Base-by-base conservation (phyloP, 2,888 invertebrate genomes). In the Endomychus coccineus region DNA sequence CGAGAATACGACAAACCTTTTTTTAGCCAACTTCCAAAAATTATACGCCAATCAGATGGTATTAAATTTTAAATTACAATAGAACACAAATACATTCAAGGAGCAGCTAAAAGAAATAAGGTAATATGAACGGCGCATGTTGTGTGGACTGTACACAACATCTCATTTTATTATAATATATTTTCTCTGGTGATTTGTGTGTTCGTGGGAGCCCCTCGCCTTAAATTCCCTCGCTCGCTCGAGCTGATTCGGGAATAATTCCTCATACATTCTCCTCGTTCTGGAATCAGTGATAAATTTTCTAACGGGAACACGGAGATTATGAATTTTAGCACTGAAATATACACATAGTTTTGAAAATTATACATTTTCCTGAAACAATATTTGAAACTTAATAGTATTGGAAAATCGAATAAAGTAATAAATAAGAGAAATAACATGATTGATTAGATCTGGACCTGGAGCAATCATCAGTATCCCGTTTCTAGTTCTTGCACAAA, bases 101-200 rank as follows among this genome's bases (percentile, higher is more conserved):
- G 19, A 36, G 29, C 24, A 36, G 36, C 28, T 28, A 28, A 31
- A 22, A 19, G 21, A 33, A 31, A 34, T 39, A 22, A 36, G 35
- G 35, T 34, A 24, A 21, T 23, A 29, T 22, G 19, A 27, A 21
- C 22, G 17, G 29, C 40, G 40, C 37, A 49, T 51, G 50, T 53
- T 55, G 55, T 55, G 50, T 57, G 51, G 53, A 58, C 56, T 57
- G 54, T 58, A 54, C 47, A 51, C 47, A 51, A 57, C 58, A 56
- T 59, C 59, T 56, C 57, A 55, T 61, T 61, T 59, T 60, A 60
- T 60, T 59, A 60, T 59, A 61, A 61, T 62, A 60, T 60, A 61
- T 61, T 62, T 62, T 53, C 59, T 60, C 59, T 58, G 58, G 62
- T 61, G 62, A 62, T 61, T 62, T 62, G 59, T 59, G 61, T 58